These are phyloP conservation scores for Phalacrocorax brasilianus DNA, from an alignment of 2,113 vertebrate genomes.

Conservation along the genomic window DNA sequence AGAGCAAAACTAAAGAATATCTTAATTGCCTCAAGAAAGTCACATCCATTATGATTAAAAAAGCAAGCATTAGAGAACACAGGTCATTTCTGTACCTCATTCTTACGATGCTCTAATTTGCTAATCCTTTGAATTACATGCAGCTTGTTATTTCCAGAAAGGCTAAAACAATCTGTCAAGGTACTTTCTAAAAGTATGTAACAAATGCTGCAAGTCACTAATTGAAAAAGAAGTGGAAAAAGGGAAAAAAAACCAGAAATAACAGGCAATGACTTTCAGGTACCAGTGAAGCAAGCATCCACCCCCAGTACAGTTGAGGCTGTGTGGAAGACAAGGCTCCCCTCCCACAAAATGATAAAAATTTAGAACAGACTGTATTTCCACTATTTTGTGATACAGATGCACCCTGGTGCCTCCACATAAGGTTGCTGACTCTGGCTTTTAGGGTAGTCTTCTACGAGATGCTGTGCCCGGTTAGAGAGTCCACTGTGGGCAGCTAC, in stretches of 20 bases:
- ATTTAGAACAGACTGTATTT: neutral
- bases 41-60: neutral
- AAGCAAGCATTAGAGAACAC: neutral
- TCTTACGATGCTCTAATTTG: neutral
- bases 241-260: neutral
- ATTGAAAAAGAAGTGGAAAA: neutral
- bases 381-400: neutral
- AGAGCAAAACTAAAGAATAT: neutral
- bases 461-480: neutral
- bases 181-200: neutral
- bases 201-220: neutral
- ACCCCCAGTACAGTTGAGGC: neutral
- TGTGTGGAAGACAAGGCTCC: neutral
- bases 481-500: neutral
- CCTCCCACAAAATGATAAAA: neutral
- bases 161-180: neutral
- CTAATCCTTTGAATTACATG: neutral
- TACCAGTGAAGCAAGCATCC: neutral
- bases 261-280: neutral
- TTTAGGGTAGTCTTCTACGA: neutral
- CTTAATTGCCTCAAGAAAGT: neutral
- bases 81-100: neutral
- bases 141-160: conserved; percentile 1
- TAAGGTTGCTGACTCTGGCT: neutral
- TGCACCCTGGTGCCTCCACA: neutral